Base-by-base conservation (phyloP, 2,888 invertebrate genomes). In the Brenthis hecate region DNA sequence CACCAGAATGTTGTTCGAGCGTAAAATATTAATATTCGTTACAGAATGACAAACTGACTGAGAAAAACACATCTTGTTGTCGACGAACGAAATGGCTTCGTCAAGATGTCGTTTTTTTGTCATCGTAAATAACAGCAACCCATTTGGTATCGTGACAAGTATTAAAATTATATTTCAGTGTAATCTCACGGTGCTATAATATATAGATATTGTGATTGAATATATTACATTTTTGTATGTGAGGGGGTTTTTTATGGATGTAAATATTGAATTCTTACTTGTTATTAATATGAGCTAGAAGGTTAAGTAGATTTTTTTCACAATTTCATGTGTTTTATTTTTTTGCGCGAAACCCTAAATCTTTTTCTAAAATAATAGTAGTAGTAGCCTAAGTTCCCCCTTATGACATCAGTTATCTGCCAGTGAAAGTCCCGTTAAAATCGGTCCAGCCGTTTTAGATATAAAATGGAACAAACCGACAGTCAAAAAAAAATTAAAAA, bases 11-110 rank as follows among this genome's bases (percentile, higher is more conserved):
- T 16, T 53, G 6, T 48, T 14, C 3, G 47, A 60, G 13, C 56
- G 70, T 68, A 66, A 68, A 69, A 71, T 71, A 73, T 73, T 72
- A 65, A 62, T 66, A 47, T 54, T 53, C 13, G 56, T 36, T 48
- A 56, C 61, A 64, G 66, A 70, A 70, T 69, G 71, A 73, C 72
- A 71, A 72, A 72, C 65, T 70, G 75, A 71, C 74, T 78, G 77
- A 76, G 78, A 79, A 75, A 85, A 89, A 86, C 85, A 85, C 87
- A 89, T 86, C 85, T 82, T 78, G 80, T 80, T 84, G 87, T 84
- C 86, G 82, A 84, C 84, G 81, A 80, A 81, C 81, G 78, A 82
- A 86, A 85, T 85, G 82, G 81, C 79, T 67, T 73, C 78, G 79
- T 78, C 76, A 71, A 75, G 76, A 73, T 32, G 23, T 32, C 65